A percentile compares a stretch with the other conserved stretches of the same genome.
Conservation (phyloP, 2,888 invertebrate genomes). For the Boloria selene region DNA sequence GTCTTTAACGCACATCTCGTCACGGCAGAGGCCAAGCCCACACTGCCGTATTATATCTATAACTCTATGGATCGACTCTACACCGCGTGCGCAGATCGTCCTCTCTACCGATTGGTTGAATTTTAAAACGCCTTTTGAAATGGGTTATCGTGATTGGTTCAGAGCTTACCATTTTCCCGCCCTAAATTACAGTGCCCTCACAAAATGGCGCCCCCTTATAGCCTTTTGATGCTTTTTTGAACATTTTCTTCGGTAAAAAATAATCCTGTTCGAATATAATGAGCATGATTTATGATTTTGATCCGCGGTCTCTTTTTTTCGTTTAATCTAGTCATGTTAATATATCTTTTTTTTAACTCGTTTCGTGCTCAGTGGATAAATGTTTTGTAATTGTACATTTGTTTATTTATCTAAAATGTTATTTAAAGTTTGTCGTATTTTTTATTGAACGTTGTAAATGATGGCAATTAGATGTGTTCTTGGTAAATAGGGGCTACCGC, state of each 20-base stretch:
- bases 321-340: slow-evolving; percentile 75
- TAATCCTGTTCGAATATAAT: slow-evolving; percentile 82
- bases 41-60: slow-evolving; percentile 79
- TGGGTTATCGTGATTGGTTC: slow-evolving; percentile 55
- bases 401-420: slow-evolving; percentile 37
- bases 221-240: slow-evolving; percentile 80
- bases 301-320: slow-evolving; percentile 67
- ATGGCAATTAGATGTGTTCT: slow-evolving; percentile 2
- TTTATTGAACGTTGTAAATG: slow-evolving; percentile 16
- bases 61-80: slow-evolving; percentile 77
- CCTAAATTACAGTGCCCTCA: slow-evolving; percentile 69
- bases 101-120: slow-evolving; percentile 61
- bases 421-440: slow-evolving; percentile 30
- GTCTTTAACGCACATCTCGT: slow-evolving; percentile 55
- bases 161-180: slow-evolving; percentile 67
- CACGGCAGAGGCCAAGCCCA: slow-evolving; percentile 74
- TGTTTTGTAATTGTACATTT: slow-evolving; percentile 39
- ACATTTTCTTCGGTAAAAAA: slow-evolving; percentile 80
- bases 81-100: slow-evolving; percentile 72
- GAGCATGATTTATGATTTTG: slow-evolving; percentile 82
- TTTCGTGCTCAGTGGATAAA: slow-evolving; percentile 41
- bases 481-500: background rate
- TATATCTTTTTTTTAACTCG: slow-evolving; percentile 70
- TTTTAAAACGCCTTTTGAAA: slow-evolving; percentile 69
- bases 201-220: slow-evolving; percentile 80